A percentile compares a stretch with the other conserved stretches of the same genome.
Conservation (phyloP, 2,797 vertebrate genomes). For the Acanthopagrus latus region DNA sequence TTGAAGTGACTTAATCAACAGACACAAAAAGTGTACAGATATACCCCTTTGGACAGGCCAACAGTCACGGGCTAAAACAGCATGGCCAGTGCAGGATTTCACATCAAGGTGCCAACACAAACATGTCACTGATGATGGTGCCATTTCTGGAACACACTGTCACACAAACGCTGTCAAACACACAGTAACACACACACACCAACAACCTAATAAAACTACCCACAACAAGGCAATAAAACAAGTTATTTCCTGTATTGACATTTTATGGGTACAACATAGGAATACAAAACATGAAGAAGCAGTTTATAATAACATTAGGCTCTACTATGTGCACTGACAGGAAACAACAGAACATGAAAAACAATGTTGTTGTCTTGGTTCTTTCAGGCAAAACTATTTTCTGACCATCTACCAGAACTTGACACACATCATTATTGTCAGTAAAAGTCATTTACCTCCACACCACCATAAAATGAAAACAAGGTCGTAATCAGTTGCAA, state of each 20-base stretch:
- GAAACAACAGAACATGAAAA: background rate
- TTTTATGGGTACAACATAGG: background rate
- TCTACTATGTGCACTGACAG: background rate
- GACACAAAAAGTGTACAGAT: constrained; percentile 25
- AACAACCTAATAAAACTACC: constrained; percentile 49
- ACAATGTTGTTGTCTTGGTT: background rate
- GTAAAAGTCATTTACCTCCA: background rate
- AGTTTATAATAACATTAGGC: background rate
- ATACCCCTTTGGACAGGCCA: constrained; percentile 33
- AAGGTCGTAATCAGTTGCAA: background rate
- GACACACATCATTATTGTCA: background rate
- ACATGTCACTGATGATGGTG: constrained; percentile 71
- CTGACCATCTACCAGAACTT: constrained; percentile 4
- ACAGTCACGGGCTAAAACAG: constrained; percentile 43
- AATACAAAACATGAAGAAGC: background rate
- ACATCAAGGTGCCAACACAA: constrained; percentile 75
- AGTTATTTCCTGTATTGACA: constrained; percentile 27
- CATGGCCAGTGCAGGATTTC: constrained; percentile 59
- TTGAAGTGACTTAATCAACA: constrained; percentile 15
- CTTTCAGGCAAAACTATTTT: background rate
- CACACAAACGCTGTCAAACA: constrained; percentile 50
- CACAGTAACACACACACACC: constrained; percentile 34
- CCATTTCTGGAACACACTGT: constrained; percentile 73
- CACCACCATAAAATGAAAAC: background rate
- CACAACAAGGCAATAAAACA: constrained; percentile 54